These are phyloP conservation scores for Pangasius djambal DNA, from an alignment of 2,797 vertebrate genomes.

Conservation along the genomic window DNA sequence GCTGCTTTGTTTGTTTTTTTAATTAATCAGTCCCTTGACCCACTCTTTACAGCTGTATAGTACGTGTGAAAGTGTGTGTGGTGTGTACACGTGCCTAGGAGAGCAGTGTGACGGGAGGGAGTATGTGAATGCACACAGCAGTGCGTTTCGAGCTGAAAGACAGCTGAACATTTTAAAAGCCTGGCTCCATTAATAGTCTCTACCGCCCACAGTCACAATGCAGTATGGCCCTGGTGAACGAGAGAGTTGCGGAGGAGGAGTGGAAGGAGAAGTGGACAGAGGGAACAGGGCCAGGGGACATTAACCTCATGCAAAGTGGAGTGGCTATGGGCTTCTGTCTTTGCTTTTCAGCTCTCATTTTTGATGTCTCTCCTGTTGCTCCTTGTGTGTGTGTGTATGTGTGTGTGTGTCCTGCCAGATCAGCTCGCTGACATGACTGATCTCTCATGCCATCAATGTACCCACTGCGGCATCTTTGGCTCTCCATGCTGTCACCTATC, in stretches of 20 bases:
- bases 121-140: constrained; percentile 46
- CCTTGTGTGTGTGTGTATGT: constrained; percentile 57
- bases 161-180: constrained; percentile 52
- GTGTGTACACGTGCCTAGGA: constrained; percentile 27
- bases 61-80: constrained; percentile 40
- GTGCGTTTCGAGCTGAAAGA: constrained; percentile 40
- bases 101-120: constrained; percentile 19
- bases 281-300: neutral
- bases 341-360: neutral
- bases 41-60: constrained; percentile 15
- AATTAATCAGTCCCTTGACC: constrained; percentile 48
- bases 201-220: constrained; percentile 40
- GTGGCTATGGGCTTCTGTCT: constrained; percentile 12
- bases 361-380: constrained; percentile 7
- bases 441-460: neutral
- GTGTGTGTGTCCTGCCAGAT: constrained; percentile 24
- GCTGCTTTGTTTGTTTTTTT: constrained; percentile 38
- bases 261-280: constrained; percentile 26
- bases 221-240: constrained; percentile 3
- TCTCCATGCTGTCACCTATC: neutral
- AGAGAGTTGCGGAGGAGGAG: constrained; percentile 20
- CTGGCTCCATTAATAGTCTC: constrained; percentile 44
- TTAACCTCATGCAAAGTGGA: constrained; percentile 12
- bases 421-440: constrained; percentile 19
- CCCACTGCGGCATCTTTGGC: neutral